These are phyloP conservation scores for Machimus atricapillus DNA, from an alignment of 2,888 invertebrate species.

Conservation along the genomic window DNA sequence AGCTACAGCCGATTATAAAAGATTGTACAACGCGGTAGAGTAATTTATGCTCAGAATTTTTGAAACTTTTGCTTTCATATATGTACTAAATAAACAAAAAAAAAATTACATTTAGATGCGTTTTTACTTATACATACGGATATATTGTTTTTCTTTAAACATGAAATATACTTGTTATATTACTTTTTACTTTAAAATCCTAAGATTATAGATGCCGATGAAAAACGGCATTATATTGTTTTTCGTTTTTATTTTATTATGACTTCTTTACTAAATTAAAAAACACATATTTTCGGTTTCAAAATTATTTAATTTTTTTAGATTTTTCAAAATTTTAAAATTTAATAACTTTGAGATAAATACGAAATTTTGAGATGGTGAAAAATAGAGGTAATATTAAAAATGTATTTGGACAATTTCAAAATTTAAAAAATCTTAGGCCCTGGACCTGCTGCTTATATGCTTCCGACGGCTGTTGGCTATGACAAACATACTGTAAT, in stretches of 20 bases:
- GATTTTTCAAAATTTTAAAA: background rate
- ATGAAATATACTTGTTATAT: no score
- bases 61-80: background rate
- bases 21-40: constrained; percentile 60
- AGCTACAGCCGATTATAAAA: constrained; percentile 56
- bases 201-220: background rate
- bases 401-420: background rate
- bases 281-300: background rate
- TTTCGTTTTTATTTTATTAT: background rate
- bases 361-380: background rate
- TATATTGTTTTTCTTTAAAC: no score
- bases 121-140: background rate
- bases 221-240: background rate
- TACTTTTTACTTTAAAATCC: background rate
- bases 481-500: constrained; percentile 67
- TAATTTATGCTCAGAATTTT: background rate
- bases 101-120: background rate
- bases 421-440: constrained; percentile 55
- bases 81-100: background rate
- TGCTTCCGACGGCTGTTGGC: constrained; percentile 67
- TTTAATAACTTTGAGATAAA: background rate
- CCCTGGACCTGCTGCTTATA: constrained; percentile 69
- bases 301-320: background rate
- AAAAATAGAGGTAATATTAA: background rate
- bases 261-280: background rate